Evolutionary conservation across 2,113 vertebrate genomes (phyloP), one percentile per base, ranked within the genome.

Genomic region (Corvus hawaiiensis): DNA sequence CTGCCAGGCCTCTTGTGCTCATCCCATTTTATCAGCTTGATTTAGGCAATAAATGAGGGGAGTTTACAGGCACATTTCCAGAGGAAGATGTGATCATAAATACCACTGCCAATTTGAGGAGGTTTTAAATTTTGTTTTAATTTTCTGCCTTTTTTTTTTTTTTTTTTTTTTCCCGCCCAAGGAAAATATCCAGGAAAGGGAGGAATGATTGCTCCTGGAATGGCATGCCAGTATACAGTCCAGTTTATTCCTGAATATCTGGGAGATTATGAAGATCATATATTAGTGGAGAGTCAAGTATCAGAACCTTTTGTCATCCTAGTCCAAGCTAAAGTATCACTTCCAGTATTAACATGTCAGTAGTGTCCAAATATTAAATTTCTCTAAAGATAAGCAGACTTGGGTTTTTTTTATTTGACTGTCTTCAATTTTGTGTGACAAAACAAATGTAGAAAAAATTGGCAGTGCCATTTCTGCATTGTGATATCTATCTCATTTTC

Each of bases 121-220:
- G 35, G 26, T 51, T 92, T 66, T 19, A 16, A 13, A 26, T 46
- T 64, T 46, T 71, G 43, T 64, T 79, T 77, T 19, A 79, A 89
- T 90, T 93, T 68, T 27, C 8, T 72, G 39, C 19, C 3, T 52
- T 18, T 89, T 26, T 84, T 63, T 28, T 88, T 18, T 89, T 26
- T 84, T 63, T 28, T 88, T 35, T 85, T 39, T 85, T 85, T 67
- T 68, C 9, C 0, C 2, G 26, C 61, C 39, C 21, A 79, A 99
- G 99, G 99, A 68, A 98, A 98, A 97, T 99, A 99, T 76, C 99
- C 99, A 18, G 98, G 99, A 64, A 97, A 98, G 33, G 98, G 98
- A 6, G 98, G 99, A 9, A 96, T 98, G 72, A 97, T 99, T 33
- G 99, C 99, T 77, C 99, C 99, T 9, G 99, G 99, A 17, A 99